These are phyloP conservation scores for Subanguina moxae DNA, from an alignment of 1,140 invertebrate genomes.

Conservation along the genomic window DNA sequence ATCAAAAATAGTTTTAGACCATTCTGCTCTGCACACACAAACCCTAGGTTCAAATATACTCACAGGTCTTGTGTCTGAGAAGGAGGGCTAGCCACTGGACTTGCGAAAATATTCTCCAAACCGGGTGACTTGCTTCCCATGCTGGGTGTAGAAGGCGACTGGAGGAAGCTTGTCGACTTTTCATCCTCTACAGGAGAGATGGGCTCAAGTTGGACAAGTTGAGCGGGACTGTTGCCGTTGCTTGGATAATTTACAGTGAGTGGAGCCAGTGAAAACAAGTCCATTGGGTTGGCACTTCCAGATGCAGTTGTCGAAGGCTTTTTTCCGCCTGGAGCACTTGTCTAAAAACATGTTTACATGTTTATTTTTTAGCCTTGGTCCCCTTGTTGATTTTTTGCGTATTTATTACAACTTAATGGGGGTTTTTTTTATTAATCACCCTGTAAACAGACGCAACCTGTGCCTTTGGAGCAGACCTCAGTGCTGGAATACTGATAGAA, in stretches of 20 bases:
- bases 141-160: neutral
- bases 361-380: too few relatives aligned
- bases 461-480: neutral
- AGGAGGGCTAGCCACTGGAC: neutral
- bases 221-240: neutral
- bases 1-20: too few relatives aligned
- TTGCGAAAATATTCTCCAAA: slow-evolving; percentile 6
- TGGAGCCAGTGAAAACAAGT: neutral
- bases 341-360: slow-evolving; percentile 2
- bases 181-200: too few relatives aligned
- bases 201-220: neutral
- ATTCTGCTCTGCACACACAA: too few relatives aligned
- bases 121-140: neutral
- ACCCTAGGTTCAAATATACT: neutral
- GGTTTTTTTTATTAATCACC: neutral
- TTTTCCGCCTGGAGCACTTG: neutral
- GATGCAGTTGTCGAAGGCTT: neutral
- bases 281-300: neutral
- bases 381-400: too few relatives aligned
- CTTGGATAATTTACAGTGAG: neutral
- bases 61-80: neutral
- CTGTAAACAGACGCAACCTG: neutral
- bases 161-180: too few relatives aligned
- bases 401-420: neutral
- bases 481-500: neutral